These are phyloP conservation scores for Trachelus tabidus DNA, from an alignment of 2,888 invertebrate species.

Conservation along the genomic window DNA sequence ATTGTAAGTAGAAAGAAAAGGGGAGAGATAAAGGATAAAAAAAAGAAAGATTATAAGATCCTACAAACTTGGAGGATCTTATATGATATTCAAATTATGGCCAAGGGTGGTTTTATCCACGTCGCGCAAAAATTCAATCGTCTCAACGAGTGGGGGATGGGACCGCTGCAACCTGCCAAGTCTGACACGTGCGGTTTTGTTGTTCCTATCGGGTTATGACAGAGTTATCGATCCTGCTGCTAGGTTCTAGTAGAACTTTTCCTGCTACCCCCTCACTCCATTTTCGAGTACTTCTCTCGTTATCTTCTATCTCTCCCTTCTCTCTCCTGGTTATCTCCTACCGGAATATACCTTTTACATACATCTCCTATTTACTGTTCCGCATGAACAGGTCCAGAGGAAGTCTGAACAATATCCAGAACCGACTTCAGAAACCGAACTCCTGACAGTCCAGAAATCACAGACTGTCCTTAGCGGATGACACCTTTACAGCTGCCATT, in stretches of 20 bases:
- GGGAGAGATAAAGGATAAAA: background rate
- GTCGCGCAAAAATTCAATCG: background rate
- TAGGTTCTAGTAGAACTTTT: background rate
- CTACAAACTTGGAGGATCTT: background rate
- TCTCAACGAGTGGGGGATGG: background rate
- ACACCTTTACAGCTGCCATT: background rate
- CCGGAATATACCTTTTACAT: background rate
- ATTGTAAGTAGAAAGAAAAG: background rate
- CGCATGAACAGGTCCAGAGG: background rate
- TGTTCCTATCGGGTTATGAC: conserved; percentile 43
- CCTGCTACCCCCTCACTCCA: background rate
- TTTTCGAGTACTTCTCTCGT: background rate
- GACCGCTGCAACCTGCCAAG: conserved; percentile 18
- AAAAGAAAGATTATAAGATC: background rate
- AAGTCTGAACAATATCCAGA: background rate
- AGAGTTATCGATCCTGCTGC: conserved; percentile 41
- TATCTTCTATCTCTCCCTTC: background rate
- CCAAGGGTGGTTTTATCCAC: background rate
- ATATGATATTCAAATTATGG: background rate
- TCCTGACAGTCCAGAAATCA: background rate
- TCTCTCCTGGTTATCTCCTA: background rate
- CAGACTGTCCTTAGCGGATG: background rate
- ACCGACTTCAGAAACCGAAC: background rate
- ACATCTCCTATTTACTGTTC: background rate
- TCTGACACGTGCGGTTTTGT: conserved; percentile 44